Evolutionary conservation across 2,888 invertebrate genomes (phyloP).

Genomic region (Temnothorax unifasciatus): DNA sequence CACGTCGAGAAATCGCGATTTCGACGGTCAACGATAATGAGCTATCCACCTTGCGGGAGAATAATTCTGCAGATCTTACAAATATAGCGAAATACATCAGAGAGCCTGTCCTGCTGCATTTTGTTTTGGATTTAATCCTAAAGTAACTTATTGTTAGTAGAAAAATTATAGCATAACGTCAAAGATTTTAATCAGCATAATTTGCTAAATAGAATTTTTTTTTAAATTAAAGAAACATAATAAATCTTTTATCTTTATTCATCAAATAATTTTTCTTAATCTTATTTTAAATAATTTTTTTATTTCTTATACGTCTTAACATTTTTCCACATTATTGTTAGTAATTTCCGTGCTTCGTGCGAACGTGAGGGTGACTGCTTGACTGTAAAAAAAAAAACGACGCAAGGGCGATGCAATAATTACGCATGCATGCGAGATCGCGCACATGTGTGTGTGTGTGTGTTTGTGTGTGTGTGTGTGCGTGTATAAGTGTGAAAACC

Average conservation of each 20-base stretch:
- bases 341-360: constrained; percentile 63
- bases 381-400: constrained; percentile 35
- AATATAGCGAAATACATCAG: background rate
- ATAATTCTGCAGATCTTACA: background rate
- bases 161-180: background rate
- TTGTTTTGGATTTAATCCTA: background rate
- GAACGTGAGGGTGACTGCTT: constrained; percentile 45
- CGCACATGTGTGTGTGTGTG: background rate
- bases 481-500: background rate
- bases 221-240: background rate
- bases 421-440: constrained; percentile 44
- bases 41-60: background rate
- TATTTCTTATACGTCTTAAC: background rate
- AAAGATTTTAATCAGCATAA: background rate
- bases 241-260: background rate
- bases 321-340: background rate
- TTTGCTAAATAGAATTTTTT: background rate
- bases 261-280: background rate
- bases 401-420: constrained; percentile 42
- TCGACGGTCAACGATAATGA: constrained; percentile 33
- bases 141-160: background rate
- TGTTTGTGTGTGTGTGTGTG: background rate
- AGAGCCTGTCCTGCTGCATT: background rate
- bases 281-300: background rate
- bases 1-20: constrained; percentile 37